Base-by-base conservation (phyloP, 2,113 vertebrate species). In the Sinosuthora webbiana region DNA sequence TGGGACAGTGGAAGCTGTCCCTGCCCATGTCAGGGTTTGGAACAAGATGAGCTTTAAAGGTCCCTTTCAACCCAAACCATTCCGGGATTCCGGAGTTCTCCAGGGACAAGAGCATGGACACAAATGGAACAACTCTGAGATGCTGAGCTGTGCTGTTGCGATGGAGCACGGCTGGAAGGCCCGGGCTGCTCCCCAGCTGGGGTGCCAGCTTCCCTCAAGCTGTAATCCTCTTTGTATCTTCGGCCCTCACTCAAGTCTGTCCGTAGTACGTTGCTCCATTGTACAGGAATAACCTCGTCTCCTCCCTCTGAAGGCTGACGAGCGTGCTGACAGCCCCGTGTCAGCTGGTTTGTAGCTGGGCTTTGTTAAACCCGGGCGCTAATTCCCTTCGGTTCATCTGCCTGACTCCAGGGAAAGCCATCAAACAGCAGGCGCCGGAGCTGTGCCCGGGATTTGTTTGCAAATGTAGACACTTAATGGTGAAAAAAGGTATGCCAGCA, bases 391-490 rank as follows among this genome's bases (percentile, higher is more conserved):
- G 24, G 23, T 62, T 90, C 44, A 10, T 94, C 62, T 20, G 35
- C 37, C 68, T 13, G 12, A 5, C 82, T 64, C 10, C 11, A 33
- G 20, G 7, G 41, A 31, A 76, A 76, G 59, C 78, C 82, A 62
- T 57, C 60, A 73, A 60, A 52, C 70, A 76, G 90, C 74, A 49
- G 53, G 78, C 31, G 53, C 28, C 17, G 9, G 15, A 77, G 67
- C 68, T 67, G 79, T 76, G 79, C n/a, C 10, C 59, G 28, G 55
- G n/a, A 90, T 88, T 93, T 95, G 83, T 93, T 95, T 94, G 92
- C 81, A 42, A 79, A 94, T 45, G 88, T 90, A 67, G 94, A 90
- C 82, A 74, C 95, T 97, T 93, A 90, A 94, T 55, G 90, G 90
- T 86, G 92, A 69, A 69, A 92, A 87, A 62, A 77, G 92, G 90